Conservation (phyloP, 2,888 invertebrate species). For the Tetrapedia diversipes region DNA sequence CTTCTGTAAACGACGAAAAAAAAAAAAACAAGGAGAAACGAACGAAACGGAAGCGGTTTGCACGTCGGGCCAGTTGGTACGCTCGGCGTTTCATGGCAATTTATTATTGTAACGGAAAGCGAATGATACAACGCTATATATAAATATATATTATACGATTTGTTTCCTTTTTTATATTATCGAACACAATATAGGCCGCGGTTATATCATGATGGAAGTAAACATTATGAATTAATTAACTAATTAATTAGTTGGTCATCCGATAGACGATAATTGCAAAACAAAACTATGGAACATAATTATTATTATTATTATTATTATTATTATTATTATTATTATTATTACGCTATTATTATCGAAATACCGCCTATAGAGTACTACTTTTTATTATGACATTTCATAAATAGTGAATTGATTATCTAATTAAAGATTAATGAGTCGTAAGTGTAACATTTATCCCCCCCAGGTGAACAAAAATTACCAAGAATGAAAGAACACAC, state of each 20-base stretch:
- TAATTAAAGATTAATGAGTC: constrained; percentile 75
- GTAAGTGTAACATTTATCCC: constrained; percentile 62
- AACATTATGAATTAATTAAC: constrained; percentile 59
- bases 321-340: too few relatives aligned
- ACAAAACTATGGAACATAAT: constrained; percentile 69
- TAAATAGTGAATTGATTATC: constrained; percentile 77
- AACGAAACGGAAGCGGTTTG: constrained; percentile 20
- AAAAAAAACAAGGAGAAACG: background rate
- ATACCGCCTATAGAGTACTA: constrained; percentile 76
- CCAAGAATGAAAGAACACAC: constrained; percentile 9
- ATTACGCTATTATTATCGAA: constrained; percentile 71
- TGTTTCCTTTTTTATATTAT: constrained; percentile 72
- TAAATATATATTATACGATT: constrained; percentile 71
- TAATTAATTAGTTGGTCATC: constrained; percentile 38
- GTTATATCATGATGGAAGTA: constrained; percentile 62
- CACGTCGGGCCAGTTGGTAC: constrained; percentile 63
- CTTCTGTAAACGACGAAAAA: background rate
- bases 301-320: too few relatives aligned
- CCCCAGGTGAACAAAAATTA: constrained; percentile 21
- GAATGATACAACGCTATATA: constrained; percentile 74
- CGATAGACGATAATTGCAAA: constrained; percentile 69
- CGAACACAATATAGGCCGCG: constrained; percentile 62
- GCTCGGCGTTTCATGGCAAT: constrained; percentile 73
- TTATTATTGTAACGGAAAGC: constrained; percentile 74
- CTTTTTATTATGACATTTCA: constrained; percentile 78